Evolutionary conservation across 2,888 invertebrate species (phyloP), one percentile per base, ranked within the genome.

Genomic region (Sicus ferrugineus): DNA sequence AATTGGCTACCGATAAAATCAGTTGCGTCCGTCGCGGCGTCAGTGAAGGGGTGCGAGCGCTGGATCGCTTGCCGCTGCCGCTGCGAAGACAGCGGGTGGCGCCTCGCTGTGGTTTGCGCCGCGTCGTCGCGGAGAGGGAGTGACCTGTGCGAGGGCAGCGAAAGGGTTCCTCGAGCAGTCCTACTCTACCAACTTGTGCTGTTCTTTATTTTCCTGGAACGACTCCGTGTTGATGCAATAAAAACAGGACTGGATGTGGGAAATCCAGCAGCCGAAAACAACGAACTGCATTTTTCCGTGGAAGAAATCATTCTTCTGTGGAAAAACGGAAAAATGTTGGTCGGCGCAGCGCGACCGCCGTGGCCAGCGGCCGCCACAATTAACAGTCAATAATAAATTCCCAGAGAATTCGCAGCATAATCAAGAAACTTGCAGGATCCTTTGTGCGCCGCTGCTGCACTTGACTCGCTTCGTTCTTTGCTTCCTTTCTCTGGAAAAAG

Each of bases 1-100:
- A 59, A 67, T 67, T 59, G 46, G 67, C 67, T 67, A 23, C 67
- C 26, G 67, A 67, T 67, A 67, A 46, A 59, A 59, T 48, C 16
- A 42, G 16, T 34, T 34, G 7, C 16, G 4, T 9, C n/a, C 42
- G 42, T n/a, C 5, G n/a, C 4, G 42, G n/a, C 42, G 5, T 1
- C 42, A n/a, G 11, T n/a, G n/a, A n/a, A 16, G 42, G 42, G n/a
- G 16, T 9, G 14, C 42, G n/a, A 42, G 23, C 11, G 42, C n/a
- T 42, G 42, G 14, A n/a, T 42, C 14, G 42, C n/a, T 14, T 42
- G 16, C 11, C 16, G 16, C 11, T 3, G 6, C 21, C 11, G 4
- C 19, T 21, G 16, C 62, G 46, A 23, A 62, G 52, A 42, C 42
- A 42, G 42, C 42, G 16, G 42, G 42, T 31, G 52, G 23, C 48